Percentiles rank a stretch among this genome's conserved stretches.
These are phyloP conservation scores for Macrochelys suwanniensis DNA, from an alignment of 2,797 vertebrate genomes.

Conservation along the genomic window DNA sequence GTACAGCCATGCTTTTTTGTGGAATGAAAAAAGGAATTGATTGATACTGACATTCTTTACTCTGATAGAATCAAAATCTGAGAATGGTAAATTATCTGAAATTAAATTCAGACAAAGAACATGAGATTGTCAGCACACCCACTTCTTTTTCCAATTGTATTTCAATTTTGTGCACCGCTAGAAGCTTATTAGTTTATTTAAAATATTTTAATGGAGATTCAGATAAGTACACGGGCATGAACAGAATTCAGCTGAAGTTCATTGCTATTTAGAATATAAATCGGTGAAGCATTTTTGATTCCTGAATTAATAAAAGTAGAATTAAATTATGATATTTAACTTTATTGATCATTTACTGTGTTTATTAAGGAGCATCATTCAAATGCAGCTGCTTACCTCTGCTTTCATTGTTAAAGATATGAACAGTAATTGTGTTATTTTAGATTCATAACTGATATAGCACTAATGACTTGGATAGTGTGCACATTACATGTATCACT, in stretches of 20 bases:
- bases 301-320: neutral
- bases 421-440: neutral
- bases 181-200: neutral
- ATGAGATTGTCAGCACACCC: neutral
- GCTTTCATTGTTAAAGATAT: neutral
- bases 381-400: neutral
- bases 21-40: neutral
- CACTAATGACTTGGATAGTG: neutral
- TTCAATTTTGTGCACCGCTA: neutral
- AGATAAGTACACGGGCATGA: neutral
- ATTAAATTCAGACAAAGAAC: neutral
- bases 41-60: slow-evolving; percentile 1
- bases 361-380: neutral
- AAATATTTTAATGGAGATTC: neutral
- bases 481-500: neutral
- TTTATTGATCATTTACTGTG: neutral
- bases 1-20: neutral
- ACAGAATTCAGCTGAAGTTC: neutral
- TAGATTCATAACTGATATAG: neutral
- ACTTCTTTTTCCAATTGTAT: neutral
- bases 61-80: neutral
- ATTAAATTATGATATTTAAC: neutral
- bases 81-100: slow-evolving; percentile 19
- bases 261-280: neutral
- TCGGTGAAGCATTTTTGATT: neutral